These are phyloP conservation scores for Lophura nycthemera DNA, from an alignment of 2,113 vertebrate species.

Conservation along the genomic window DNA sequence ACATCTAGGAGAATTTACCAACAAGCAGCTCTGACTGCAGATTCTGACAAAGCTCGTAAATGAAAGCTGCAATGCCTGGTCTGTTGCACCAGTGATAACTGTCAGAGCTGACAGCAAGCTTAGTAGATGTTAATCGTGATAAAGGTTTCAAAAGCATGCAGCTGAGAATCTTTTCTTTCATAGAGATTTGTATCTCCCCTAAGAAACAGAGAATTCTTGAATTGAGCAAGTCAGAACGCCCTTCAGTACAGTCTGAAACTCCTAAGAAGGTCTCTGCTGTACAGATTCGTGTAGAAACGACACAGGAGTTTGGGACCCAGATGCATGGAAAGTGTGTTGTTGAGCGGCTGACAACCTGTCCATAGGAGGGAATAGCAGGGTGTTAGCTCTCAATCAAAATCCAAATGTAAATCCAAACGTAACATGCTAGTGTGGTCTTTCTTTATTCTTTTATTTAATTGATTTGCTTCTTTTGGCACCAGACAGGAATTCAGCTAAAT, in stretches of 20 bases:
- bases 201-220: neutral
- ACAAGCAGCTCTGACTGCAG: no score
- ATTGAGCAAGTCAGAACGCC: neutral
- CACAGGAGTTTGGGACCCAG: neutral
- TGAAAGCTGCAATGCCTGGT: no score
- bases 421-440: neutral
- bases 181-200: neutral
- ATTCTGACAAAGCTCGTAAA: no score
- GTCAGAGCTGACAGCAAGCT: neutral
- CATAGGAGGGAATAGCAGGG: rapidly evolving
- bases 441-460: neutral
- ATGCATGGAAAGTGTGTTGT: no score
- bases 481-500: neutral
- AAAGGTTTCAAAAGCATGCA: neutral
- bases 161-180: neutral
- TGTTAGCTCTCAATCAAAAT: neutral
- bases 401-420: no score
- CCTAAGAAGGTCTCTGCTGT: rapidly evolving
- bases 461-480: neutral
- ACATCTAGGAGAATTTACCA: no score
- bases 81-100: neutral
- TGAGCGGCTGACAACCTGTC: neutral
- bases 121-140: neutral
- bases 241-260: neutral
- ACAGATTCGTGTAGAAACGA: neutral